Conservation (phyloP, 2,888 invertebrate species). For the Odiellus spinosus region DNA sequence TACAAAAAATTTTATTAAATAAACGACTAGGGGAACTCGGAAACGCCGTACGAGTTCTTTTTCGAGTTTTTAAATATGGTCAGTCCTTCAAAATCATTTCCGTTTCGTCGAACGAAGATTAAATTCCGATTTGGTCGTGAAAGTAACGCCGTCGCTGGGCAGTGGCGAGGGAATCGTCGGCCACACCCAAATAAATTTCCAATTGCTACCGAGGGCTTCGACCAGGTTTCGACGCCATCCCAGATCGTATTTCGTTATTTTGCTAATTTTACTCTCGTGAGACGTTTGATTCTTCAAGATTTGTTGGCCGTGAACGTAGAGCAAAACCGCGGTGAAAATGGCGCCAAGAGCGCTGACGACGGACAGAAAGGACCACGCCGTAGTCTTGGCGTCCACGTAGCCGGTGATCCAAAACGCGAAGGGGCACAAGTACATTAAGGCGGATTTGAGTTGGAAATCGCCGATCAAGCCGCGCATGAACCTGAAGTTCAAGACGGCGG, state of each 20-base stretch:
- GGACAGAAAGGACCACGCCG: constrained; percentile 23
- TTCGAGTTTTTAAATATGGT: no score
- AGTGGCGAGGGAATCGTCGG: constrained; percentile 61
- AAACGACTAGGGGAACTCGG: no score
- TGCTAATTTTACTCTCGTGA: constrained; percentile 28
- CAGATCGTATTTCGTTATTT: constrained; percentile 45
- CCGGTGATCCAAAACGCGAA: constrained; percentile 28
- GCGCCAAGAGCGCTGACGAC: constrained; percentile 25
- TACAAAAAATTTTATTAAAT: no score
- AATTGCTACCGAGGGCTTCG: constrained; percentile 57
- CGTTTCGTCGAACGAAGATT: background rate
- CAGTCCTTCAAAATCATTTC: no score
- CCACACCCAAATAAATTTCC: constrained; percentile 61
- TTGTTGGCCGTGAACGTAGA: constrained; percentile 24
- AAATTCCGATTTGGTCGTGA: constrained; percentile 3
- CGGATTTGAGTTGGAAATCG: constrained; percentile 23
- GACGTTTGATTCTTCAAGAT: constrained; percentile 28
- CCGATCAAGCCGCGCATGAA: constrained; percentile 26
- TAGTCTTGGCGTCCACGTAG: constrained; percentile 17
- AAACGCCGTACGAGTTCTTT: no score
- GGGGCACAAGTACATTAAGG: constrained; percentile 24
- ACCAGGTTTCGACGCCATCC: constrained; percentile 54
- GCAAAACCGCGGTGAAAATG: constrained; percentile 22
- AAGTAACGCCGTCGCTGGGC: constrained; percentile 52
- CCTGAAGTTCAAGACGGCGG: constrained; percentile 28